phyloP scores from a whole-genome alignment of 1,140 invertebrate species.

The Augochlora pura region DNA sequence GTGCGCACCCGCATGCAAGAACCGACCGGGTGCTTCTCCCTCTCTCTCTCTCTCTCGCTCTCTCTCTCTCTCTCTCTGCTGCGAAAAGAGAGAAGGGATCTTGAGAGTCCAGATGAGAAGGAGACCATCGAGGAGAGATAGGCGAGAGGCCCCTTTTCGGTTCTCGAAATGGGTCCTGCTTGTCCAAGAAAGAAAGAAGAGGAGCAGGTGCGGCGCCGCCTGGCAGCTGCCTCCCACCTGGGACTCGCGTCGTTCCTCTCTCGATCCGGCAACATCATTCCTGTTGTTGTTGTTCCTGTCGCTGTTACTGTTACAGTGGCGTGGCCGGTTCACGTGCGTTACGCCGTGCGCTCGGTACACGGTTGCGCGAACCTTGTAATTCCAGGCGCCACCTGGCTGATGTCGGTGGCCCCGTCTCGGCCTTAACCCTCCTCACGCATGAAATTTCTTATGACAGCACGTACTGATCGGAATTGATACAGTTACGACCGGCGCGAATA shows the following conservation, averaged over 20 bases:
- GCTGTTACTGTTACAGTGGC: constrained; percentile 8
- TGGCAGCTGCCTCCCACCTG: constrained; percentile 77
- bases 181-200: constrained; percentile 60
- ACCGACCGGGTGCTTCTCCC: not conserved
- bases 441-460: constrained; percentile 33
- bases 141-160: constrained; percentile 34
- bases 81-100: not conserved
- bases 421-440: constrained; percentile 29
- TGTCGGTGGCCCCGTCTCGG: constrained; percentile 16
- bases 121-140: constrained; percentile 33
- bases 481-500: not conserved
- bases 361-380: constrained; percentile 39
- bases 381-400: constrained; percentile 58
- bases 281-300: constrained; percentile 54
- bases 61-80: not conserved
- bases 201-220: constrained; percentile 71
- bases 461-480: not conserved
- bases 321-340: constrained; percentile 26
- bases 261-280: constrained; percentile 27
- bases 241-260: constrained; percentile 48
- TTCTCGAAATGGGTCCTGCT: constrained; percentile 62
- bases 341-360: not conserved
- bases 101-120: constrained; percentile 1
- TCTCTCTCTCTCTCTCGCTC: not conserved
- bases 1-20: constrained; percentile 68